Evolutionary conservation across 2,113 vertebrate genomes (phyloP).

Genomic region (Sphaerodactylus townsendi): DNA sequence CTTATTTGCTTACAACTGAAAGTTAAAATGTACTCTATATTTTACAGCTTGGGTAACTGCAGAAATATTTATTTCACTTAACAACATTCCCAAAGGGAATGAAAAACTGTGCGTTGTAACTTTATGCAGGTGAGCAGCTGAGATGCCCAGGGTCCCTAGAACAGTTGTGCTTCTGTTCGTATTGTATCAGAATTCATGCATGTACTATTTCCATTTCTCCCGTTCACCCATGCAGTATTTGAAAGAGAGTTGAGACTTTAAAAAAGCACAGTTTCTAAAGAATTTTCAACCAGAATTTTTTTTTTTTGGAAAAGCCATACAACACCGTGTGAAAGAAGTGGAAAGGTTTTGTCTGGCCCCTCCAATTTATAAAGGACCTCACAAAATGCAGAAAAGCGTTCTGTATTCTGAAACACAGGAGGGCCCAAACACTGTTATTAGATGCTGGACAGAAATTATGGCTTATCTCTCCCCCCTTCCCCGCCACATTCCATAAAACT

Average conservation of each 20-base stretch:
- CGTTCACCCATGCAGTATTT: background rate
- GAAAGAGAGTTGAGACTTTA: conserved; percentile 2
- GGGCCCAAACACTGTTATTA: background rate
- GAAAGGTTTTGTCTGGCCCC: background rate
- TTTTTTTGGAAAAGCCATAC: background rate
- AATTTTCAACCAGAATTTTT: background rate
- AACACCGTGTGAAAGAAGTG: background rate
- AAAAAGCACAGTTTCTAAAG: background rate
- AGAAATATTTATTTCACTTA: background rate
- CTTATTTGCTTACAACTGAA: no score
- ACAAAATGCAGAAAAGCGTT: conserved; percentile 1
- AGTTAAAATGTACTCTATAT: no score
- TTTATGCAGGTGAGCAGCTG: background rate
- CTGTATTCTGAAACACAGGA: background rate
- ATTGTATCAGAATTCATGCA: no score
- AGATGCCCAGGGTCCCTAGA: background rate
- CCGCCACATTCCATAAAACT: background rate
- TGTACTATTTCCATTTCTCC: background rate
- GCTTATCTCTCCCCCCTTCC: no score
- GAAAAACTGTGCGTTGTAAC: background rate
- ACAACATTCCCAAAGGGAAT: background rate
- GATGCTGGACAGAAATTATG: background rate
- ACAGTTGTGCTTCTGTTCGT: background rate
- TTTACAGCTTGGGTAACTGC: no score
- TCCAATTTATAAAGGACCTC: background rate